These are phyloP conservation scores for Pachycephala philippinensis DNA, from an alignment of 2,113 vertebrate genomes.

Conservation along the genomic window DNA sequence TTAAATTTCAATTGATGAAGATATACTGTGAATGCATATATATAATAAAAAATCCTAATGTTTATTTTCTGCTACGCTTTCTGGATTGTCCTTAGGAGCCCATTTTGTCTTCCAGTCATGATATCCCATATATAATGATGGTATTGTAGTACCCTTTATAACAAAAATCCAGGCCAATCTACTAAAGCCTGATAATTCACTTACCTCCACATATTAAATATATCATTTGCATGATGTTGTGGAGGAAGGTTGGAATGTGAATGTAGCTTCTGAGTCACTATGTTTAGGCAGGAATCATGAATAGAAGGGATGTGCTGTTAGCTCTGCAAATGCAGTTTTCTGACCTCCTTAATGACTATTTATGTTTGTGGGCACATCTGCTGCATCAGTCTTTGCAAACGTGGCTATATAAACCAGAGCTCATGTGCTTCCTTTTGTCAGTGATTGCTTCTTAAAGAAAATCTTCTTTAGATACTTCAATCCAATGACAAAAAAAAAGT, in stretches of 20 bases:
- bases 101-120: neutral
- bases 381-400: neutral
- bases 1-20: slow-evolving; percentile 70
- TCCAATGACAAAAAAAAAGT: slow-evolving; percentile 8
- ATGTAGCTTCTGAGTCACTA: neutral
- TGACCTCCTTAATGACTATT: neutral
- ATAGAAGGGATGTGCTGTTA: neutral
- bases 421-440: neutral
- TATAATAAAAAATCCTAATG: slow-evolving; percentile 40
- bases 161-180: neutral
- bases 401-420: neutral
- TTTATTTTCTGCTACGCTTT: slow-evolving; percentile 52
- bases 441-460: slow-evolving; percentile 3
- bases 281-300: neutral
- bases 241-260: neutral
- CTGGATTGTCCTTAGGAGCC: slow-evolving; percentile 10
- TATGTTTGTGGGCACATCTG: slow-evolving; percentile 13
- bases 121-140: neutral
- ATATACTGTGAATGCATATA: slow-evolving; percentile 49
- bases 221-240: neutral
- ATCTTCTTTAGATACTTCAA: slow-evolving; percentile 17
- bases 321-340: neutral
- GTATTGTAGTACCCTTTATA: neutral
- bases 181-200: neutral
- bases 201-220: neutral